These are phyloP conservation scores for Actenoides hombroni DNA, from an alignment of 2,113 vertebrate genomes.

Conservation along the genomic window DNA sequence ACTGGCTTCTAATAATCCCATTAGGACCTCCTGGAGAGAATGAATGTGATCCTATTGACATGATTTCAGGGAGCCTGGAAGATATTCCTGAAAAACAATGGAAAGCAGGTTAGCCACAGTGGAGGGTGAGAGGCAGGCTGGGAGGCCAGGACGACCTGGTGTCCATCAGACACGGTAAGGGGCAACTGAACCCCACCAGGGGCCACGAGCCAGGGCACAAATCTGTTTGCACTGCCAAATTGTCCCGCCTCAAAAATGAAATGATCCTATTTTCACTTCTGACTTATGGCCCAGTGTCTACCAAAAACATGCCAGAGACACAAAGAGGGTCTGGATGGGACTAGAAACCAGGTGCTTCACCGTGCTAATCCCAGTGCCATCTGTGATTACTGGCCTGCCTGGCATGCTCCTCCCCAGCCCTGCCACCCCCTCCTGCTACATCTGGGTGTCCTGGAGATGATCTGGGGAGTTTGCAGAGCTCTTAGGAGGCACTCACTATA, in stretches of 20 bases:
- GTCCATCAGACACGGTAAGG: not conserved
- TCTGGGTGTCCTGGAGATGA: not conserved
- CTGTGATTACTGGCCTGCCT: not conserved
- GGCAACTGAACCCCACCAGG: not conserved
- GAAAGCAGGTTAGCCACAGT: not conserved
- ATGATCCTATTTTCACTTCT: not conserved
- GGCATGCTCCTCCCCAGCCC: not conserved
- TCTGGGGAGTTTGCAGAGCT: not conserved
- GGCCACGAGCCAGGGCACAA: not conserved
- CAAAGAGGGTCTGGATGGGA: not conserved
- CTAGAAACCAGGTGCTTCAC: not conserved
- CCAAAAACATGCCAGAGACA: not conserved
- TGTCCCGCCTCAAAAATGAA: not conserved
- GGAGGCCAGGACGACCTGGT: not conserved
- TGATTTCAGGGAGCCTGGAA: slow-evolving; percentile 88
- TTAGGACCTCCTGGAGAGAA: slow-evolving; percentile 94
- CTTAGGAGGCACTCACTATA: not conserved
- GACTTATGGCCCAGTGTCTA: not conserved
- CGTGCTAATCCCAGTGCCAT: rapidly evolving
- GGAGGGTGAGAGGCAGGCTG: not conserved
- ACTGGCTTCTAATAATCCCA: slow-evolving; percentile 97
- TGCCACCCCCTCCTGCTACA: not conserved
- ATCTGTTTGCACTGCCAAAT: not conserved
- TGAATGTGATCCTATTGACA: slow-evolving; percentile 89
- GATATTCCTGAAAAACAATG: slow-evolving; percentile 84